Percentiles rank a stretch among this genome's conserved stretches.
Evolutionary conservation across 2,113 vertebrate genomes (phyloP).

Genomic region (Leptocoma aspasia): DNA sequence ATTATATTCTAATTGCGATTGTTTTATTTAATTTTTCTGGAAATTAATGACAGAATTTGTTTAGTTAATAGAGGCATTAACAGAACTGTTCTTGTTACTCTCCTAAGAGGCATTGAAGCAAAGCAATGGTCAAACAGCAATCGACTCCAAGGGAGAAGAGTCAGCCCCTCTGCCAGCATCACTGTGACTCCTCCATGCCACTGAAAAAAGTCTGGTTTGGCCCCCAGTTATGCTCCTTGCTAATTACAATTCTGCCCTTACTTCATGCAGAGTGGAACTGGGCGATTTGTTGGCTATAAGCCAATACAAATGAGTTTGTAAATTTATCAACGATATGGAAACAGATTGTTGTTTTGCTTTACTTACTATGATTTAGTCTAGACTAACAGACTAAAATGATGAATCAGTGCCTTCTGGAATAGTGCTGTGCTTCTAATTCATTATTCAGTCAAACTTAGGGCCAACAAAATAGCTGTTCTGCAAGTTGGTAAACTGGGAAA

Average conservation of each 20-base stretch:
- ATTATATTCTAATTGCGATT: not conserved
- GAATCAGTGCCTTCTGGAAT: not conserved
- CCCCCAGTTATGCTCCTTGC: not conserved
- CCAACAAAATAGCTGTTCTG: conserved; percentile 38
- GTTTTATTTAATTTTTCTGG: not conserved
- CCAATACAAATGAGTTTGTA: not conserved
- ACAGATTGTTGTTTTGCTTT: conserved; percentile 1
- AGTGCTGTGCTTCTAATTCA: not conserved
- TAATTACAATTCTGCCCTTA: not conserved
- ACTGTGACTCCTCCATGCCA: not conserved
- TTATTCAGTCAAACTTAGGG: conserved; percentile 28
- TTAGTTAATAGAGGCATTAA: conserved; percentile 10
- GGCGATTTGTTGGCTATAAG: not conserved
- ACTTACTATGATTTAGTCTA: not conserved
- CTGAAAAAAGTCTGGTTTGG: not conserved
- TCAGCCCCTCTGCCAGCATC: not conserved
- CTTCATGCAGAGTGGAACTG: not conserved
- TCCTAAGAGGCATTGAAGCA: not conserved
- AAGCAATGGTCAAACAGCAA: fast-evolving
- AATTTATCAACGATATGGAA: not conserved
- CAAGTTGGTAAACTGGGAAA: conserved; percentile 67
- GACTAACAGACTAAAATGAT: not conserved
- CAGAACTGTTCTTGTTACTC: not conserved
- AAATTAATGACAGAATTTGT: not conserved
- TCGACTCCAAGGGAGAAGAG: not conserved